Base-by-base conservation (phyloP, 1,140 invertebrate species). In the Drosophila mojavensis region DNA sequence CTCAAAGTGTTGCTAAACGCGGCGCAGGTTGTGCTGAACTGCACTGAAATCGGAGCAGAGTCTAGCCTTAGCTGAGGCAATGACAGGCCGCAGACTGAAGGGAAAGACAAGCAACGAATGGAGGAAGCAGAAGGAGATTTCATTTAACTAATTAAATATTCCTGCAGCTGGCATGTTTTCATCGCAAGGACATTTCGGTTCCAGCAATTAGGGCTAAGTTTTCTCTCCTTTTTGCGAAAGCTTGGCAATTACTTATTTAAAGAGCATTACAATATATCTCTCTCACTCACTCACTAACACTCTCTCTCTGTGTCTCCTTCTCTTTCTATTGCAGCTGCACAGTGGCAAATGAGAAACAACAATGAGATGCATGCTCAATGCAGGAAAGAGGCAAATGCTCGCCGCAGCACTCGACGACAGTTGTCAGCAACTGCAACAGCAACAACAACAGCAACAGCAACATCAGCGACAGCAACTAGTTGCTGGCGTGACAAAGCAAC, bases 331-430 rank as follows among this genome's bases (percentile, higher is more conserved):
- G 28, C 73, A 90, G 78, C 64, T 75, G 68, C 60, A 69, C 62
- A 75, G 78, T 78, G 67, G 65, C 84, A 71, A 81, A 91, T 91
- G 89, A 84, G 83, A 86, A 82, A 79, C 86, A 81, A 91, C 90
- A 91, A 91, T 91, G 90, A 91, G 81, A 91, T 91, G 86, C 86
- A 74, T 78, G 75, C 82, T 89, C 81, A 82, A 0, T 96, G 97
- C 81, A 98, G 98, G 97, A 97, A 98, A 97, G 39, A 84, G 66
- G 77, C 75, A 66, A 69, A 51, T n/a, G 50, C 36, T 17, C 66
- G 47, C 55, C 26, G 56, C 53, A 74, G 55, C 39, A 59, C 26
- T 53, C 26, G 28, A 41, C 64, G 67, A 53, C 62, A 79, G 54
- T 77, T 82, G 83, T 64, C 84, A 76, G 58, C 26, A 58, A 28